phyloP scores from a whole-genome alignment of 2,888 invertebrate species.

The Capitulum mitella region DNA sequence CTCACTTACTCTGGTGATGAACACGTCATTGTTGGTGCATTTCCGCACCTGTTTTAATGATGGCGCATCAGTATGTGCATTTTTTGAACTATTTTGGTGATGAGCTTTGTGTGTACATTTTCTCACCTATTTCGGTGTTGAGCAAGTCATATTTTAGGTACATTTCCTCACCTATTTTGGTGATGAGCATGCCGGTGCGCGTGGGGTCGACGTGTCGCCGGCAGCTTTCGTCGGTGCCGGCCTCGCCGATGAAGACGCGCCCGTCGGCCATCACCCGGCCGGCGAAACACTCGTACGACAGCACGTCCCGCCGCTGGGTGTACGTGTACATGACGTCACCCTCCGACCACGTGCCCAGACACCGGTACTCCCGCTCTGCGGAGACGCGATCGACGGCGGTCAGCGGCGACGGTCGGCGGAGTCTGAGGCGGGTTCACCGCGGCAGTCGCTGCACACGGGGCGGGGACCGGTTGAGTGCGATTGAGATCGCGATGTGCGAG shows the following conservation, averaged over 20 bases:
- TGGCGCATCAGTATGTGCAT: too few relatives aligned
- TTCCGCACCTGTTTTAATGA: too few relatives aligned
- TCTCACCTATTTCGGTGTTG: too few relatives aligned
- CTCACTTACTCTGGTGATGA: too few relatives aligned
- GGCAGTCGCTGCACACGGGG: too few relatives aligned
- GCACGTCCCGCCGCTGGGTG: constrained; percentile 56
- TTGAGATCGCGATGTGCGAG: too few relatives aligned
- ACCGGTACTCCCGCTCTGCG: constrained; percentile 56
- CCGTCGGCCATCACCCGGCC: constrained; percentile 54
- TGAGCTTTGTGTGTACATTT: too few relatives aligned
- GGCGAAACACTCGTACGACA: constrained; percentile 58
- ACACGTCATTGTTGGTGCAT: too few relatives aligned
- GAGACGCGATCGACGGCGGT: constrained; percentile 12
- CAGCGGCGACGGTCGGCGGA: not conserved
- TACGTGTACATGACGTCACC: constrained; percentile 57
- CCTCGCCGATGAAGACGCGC: constrained; percentile 59
- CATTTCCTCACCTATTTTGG: constrained; percentile 33
- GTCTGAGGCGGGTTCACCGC: too few relatives aligned
- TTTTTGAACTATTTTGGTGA: too few relatives aligned
- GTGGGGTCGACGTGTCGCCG: constrained; percentile 54
- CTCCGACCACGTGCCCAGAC: constrained; percentile 60
- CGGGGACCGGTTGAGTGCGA: too few relatives aligned
- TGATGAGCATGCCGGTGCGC: constrained; percentile 51
- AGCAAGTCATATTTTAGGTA: too few relatives aligned
- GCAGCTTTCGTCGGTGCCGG: constrained; percentile 53